Evolutionary conservation across 2,113 vertebrate genomes (phyloP).

Genomic region (Egretta garzetta): DNA sequence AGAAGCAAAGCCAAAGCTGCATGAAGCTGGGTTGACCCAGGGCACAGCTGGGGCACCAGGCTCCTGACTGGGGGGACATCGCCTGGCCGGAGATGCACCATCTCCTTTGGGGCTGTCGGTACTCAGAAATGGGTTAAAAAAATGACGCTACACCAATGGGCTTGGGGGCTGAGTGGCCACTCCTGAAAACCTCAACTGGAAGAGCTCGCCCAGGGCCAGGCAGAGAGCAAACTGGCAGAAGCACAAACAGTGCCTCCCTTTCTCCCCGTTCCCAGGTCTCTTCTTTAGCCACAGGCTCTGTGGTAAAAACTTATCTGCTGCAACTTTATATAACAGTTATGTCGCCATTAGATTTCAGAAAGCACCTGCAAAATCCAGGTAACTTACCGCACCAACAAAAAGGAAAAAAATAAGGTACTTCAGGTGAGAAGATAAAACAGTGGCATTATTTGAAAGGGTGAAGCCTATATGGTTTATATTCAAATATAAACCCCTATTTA

Average conservation of each 20-base stretch:
- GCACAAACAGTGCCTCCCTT: not conserved
- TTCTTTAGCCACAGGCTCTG: not conserved
- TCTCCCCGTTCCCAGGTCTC: not conserved
- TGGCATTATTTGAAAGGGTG: not conserved
- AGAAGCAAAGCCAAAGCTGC: not conserved
- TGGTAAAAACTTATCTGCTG: not conserved
- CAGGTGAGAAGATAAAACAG: not conserved
- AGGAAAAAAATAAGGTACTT: not conserved
- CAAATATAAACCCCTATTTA: not conserved
- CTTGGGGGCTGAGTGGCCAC: not conserved
- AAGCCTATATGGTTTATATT: not conserved
- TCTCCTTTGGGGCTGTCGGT: not conserved
- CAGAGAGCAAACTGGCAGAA: not conserved
- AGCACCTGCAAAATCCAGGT: not conserved
- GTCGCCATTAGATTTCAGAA: not conserved
- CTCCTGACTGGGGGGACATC: not conserved
- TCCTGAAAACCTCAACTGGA: not conserved
- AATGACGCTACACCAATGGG: not conserved
- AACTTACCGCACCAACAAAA: not conserved
- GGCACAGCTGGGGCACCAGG: not conserved
- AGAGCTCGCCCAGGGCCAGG: not conserved
- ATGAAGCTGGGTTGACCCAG: not conserved
- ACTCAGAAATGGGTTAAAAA: not conserved
- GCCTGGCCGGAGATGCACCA: rapidly evolving
- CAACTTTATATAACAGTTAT: not conserved